A percentile compares a stretch with the other conserved stretches of the same genome.
Conservation (phyloP, 2,888 invertebrate species). For the Lasioglossum calceatum region DNA sequence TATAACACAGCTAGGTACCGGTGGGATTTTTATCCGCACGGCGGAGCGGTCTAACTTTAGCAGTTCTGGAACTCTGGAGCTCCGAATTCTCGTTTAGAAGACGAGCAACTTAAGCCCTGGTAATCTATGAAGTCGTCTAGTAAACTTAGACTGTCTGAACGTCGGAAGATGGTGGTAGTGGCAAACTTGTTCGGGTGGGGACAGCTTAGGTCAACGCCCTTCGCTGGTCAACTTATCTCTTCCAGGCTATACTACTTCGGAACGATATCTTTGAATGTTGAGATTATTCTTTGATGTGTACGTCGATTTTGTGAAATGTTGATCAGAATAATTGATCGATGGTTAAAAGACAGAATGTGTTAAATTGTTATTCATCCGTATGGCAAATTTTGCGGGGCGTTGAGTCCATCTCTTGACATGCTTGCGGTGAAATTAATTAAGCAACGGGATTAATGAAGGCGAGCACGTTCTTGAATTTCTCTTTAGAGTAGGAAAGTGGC, state of each 20-base stretch:
- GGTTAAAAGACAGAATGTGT: not conserved
- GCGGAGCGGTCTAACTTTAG: not conserved
- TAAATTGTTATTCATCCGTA: not conserved
- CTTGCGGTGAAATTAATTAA: constrained; percentile 54
- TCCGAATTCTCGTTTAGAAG: not conserved
- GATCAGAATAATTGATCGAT: not conserved
- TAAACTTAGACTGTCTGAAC: constrained; percentile 1
- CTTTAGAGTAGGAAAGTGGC: not conserved
- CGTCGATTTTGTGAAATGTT: not conserved
- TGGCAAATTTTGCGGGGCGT: constrained; percentile 11
- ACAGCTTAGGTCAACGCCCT: not conserved
- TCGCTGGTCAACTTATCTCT: not conserved
- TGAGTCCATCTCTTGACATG: constrained; percentile 52
- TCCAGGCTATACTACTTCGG: not conserved
- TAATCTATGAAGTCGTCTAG: constrained; percentile 3
- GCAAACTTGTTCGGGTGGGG: not conserved
- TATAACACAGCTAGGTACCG: too few species aligned
- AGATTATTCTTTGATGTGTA: accelerated
- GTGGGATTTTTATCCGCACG: not conserved
- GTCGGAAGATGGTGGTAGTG: not conserved
- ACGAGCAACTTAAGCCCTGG: not conserved
- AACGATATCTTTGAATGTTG: not conserved
- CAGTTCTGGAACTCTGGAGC: not conserved
- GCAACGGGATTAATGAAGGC: constrained; percentile 51
- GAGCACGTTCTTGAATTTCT: constrained; percentile 46